A percentile compares a stretch with the other conserved stretches of the same genome.
These are phyloP conservation scores for Rotaria socialis DNA, from an alignment of 2,888 invertebrate genomes.

Conservation along the genomic window DNA sequence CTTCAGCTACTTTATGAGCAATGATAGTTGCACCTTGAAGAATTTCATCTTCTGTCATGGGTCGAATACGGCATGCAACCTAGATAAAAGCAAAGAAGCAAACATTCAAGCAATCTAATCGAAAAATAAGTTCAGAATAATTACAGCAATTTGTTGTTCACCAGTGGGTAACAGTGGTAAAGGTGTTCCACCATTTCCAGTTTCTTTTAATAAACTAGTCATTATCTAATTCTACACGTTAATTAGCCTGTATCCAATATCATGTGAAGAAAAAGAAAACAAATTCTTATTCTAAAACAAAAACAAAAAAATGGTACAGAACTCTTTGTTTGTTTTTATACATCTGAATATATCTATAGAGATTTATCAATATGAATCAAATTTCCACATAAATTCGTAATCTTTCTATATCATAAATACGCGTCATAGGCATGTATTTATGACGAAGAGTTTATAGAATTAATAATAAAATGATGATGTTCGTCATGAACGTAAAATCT, in stretches of 20 bases:
- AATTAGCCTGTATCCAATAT: neutral
- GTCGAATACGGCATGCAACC: conserved; percentile 86
- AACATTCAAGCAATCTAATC: neutral
- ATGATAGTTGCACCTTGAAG: conserved; percentile 65
- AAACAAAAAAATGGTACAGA: neutral
- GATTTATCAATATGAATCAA: neutral
- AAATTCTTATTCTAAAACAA: neutral
- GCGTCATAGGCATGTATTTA: neutral
- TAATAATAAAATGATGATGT: neutral
- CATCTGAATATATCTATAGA: neutral
- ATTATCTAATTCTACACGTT: neutral
- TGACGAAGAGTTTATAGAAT: neutral
- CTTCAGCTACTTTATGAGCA: conserved; percentile 70
- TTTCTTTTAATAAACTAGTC: conserved; percentile 1
- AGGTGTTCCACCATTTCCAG: neutral
- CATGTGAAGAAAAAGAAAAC: neutral
- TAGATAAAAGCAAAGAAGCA: conserved; percentile 52
- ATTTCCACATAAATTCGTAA: neutral
- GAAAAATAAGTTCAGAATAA: neutral
- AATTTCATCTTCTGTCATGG: conserved; percentile 71
- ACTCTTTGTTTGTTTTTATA: neutral
- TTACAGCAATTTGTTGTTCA: conserved; percentile 29
- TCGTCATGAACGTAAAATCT: neutral
- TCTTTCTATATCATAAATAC: neutral
- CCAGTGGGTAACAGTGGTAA: neutral